phyloP scores from a whole-genome alignment of 2,888 invertebrate genomes.

The Capitulum mitella region DNA sequence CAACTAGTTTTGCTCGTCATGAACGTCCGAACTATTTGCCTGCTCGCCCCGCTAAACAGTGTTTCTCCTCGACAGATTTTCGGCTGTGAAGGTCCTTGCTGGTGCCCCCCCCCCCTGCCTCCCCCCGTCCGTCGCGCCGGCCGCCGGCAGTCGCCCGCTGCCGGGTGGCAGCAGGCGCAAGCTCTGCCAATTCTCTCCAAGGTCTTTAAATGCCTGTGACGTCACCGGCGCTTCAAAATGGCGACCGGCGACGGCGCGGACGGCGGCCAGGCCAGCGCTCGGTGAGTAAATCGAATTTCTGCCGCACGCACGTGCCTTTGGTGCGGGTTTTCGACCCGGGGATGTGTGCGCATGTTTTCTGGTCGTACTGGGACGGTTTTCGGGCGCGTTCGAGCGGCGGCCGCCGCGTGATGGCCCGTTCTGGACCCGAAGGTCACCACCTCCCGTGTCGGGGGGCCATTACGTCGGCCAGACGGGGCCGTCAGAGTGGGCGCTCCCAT shows the following conservation, averaged over 20 bases:
- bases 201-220: slow-evolving; percentile 4
- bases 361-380: background rate
- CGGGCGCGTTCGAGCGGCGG: background rate
- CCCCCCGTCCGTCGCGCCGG: too few species aligned
- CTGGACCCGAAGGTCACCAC: background rate
- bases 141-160: too few species aligned
- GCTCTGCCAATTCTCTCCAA: slow-evolving; percentile 1
- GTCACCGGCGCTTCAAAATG: slow-evolving; percentile 1
- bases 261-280: background rate
- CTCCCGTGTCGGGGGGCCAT: background rate
- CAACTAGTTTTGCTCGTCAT: too few species aligned
- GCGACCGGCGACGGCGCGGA: background rate
- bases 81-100: too few species aligned
- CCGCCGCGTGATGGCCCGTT: background rate
- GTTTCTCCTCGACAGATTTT: too few species aligned
- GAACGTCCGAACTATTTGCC: too few species aligned
- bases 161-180: background rate
- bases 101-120: too few species aligned
- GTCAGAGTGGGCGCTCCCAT: background rate
- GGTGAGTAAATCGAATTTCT: background rate
- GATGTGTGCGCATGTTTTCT: background rate
- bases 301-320: background rate
- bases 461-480: background rate
- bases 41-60: too few species aligned
- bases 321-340: background rate